A percentile compares a stretch with the other conserved stretches of the same genome.
Evolutionary conservation across 2,113 vertebrate genomes (phyloP).

Genomic region (Lethenteron reissneri): DNA sequence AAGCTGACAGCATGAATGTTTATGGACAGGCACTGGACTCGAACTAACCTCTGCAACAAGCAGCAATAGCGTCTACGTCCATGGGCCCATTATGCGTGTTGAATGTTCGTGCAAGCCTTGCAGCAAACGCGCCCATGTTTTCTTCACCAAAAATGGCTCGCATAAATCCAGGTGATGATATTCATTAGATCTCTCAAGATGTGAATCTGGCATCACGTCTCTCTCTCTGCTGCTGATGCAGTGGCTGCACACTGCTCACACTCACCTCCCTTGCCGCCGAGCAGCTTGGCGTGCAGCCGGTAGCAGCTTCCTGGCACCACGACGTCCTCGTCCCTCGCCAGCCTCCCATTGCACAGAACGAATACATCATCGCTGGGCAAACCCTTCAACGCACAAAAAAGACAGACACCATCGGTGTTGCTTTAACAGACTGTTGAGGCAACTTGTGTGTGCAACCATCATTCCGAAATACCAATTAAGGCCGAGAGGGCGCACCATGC

Average conservation of each 20-base stretch:
- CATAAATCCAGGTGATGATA: no score
- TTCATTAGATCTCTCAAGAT: not conserved
- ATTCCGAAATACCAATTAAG: no score
- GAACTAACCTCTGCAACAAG: no score
- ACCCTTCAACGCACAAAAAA: slow-evolving; percentile 17
- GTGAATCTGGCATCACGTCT: not conserved
- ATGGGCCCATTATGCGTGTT: not conserved
- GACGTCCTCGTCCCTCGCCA: slow-evolving; percentile 14
- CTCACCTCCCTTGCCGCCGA: slow-evolving; percentile 78
- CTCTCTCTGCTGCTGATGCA: not conserved
- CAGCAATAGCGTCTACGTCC: not conserved
- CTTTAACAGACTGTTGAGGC: no score
- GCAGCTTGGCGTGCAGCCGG: slow-evolving; percentile 48
- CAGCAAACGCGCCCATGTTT: not conserved
- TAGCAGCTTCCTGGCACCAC: slow-evolving; percentile 43
- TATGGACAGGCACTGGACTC: no score
- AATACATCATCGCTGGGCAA: slow-evolving; percentile 33
- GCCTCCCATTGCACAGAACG: slow-evolving; percentile 32
- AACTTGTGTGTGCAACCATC: no score
- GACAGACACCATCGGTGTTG: no score
- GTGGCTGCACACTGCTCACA: slow-evolving; percentile 2
- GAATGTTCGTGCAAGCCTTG: not conserved
- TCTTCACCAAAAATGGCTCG: not conserved
- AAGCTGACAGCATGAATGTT: not conserved
- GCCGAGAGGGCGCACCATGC: no score